These are phyloP conservation scores for Callyntrura guangdongensis DNA, from an alignment of 2,888 invertebrate species.

Conservation along the genomic window DNA sequence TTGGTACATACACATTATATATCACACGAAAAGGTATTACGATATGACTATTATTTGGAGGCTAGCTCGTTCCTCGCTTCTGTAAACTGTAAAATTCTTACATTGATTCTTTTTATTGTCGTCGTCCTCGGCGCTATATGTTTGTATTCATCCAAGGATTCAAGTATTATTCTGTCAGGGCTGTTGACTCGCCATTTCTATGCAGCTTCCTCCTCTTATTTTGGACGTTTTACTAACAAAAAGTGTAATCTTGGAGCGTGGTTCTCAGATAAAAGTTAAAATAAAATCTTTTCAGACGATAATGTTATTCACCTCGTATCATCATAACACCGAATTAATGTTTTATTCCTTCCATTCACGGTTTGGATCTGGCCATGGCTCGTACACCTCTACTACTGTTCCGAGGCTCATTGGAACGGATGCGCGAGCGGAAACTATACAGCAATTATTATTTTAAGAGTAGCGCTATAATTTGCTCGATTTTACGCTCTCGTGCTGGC, in stretches of 20 bases:
- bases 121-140: neutral
- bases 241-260: neutral
- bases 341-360: neutral
- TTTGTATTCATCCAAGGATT: neutral
- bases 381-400: neutral
- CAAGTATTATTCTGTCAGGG: neutral
- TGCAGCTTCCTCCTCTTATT: neutral
- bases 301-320: conserved; percentile 7
- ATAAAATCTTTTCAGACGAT: neutral
- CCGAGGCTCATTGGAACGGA: neutral
- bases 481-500: conserved; percentile 8
- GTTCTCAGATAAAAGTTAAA: neutral
- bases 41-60: neutral
- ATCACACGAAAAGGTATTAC: too few relatives aligned
- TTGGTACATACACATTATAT: neutral
- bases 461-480: conserved; percentile 61
- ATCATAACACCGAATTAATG: neutral
- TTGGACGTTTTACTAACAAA: neutral
- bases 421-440: conserved; percentile 22
- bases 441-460: conserved; percentile 52
- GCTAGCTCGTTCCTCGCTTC: neutral
- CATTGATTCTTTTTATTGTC: conserved; percentile 48
- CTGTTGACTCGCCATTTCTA: neutral
- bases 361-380: neutral
- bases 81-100: conserved; percentile 6